Evolutionary conservation across 1,140 invertebrate species (phyloP).

Genomic region (Drosophila carrolli): DNA sequence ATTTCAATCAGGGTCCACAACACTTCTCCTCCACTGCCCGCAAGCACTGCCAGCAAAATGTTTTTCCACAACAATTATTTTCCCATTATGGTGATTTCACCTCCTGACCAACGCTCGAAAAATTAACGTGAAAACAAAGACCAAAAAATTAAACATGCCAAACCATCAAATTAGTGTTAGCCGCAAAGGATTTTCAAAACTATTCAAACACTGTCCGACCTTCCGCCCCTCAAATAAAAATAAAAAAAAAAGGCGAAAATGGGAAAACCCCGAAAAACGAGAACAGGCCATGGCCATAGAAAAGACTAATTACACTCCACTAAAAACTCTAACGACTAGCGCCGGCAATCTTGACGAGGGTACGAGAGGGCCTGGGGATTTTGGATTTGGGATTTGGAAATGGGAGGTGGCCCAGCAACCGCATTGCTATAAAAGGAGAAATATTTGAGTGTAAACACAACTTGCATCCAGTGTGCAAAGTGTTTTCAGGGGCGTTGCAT

Average conservation of each 20-base stretch:
- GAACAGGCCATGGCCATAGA: conserved; percentile 33
- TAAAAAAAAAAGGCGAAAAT: background rate
- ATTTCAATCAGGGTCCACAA: conserved; percentile 27
- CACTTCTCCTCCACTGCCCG: background rate
- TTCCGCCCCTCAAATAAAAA: background rate
- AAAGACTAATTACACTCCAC: conserved; percentile 75
- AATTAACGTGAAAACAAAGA: conserved; percentile 37
- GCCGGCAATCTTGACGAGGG: conserved; percentile 56
- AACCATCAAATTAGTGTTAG: conserved; percentile 59
- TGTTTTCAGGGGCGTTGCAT: conserved; percentile 77
- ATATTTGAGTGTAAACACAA: conserved; percentile 71
- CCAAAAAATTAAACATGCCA: conserved; percentile 54
- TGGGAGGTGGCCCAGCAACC: conserved; percentile 32
- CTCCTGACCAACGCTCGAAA: conserved; percentile 29
- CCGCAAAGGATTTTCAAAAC: conserved; percentile 69
- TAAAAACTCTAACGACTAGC: conserved; percentile 70
- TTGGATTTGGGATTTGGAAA: background rate
- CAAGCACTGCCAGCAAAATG: conserved; percentile 11
- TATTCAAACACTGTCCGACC: conserved; percentile 38
- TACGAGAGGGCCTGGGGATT: background rate
- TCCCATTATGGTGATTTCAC: conserved; percentile 53
- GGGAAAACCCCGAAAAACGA: conserved; percentile 10
- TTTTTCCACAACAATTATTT: conserved; percentile 56
- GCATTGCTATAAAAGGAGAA: conserved; percentile 68
- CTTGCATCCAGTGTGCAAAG: conserved; percentile 56